These are phyloP conservation scores for Thalassoma bifasciatum DNA, from an alignment of 2,113 vertebrate species.

Conservation along the genomic window DNA sequence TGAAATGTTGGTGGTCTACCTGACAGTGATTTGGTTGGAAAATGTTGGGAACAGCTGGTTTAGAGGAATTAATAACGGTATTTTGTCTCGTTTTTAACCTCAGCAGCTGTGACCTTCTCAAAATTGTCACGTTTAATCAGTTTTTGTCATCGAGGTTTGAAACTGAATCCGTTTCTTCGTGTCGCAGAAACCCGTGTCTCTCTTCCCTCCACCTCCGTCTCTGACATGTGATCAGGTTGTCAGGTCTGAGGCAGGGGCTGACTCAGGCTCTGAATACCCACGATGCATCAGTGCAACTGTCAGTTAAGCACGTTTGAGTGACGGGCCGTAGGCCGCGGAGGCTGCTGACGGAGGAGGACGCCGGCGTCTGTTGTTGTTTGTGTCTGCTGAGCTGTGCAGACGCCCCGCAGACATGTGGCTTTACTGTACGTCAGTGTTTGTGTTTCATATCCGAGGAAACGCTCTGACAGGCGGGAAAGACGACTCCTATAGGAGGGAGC, in stretches of 20 bases:
- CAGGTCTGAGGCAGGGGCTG: constrained; percentile 9
- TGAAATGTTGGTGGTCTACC: too few species aligned
- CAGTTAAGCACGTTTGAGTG: constrained; percentile 30
- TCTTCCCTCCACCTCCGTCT: constrained; percentile 1
- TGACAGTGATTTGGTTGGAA: too few species aligned
- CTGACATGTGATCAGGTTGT: not conserved
- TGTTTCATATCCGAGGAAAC: not conserved
- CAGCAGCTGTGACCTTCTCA: too few species aligned
- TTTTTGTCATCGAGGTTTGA: too few species aligned
- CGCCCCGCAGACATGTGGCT: not conserved
- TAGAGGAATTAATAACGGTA: too few species aligned
- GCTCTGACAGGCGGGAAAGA: not conserved
- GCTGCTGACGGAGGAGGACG: constrained; percentile 1
- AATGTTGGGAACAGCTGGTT: too few species aligned
- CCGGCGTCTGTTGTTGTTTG: constrained; percentile 1
- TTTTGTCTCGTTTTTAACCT: too few species aligned
- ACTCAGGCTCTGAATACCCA: constrained; percentile 37
- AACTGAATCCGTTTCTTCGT: not conserved
- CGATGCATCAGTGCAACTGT: constrained; percentile 49
- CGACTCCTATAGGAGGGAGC: not conserved
- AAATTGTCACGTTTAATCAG: too few species aligned
- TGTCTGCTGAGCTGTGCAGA: constrained; percentile 15
- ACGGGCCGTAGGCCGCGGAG: not conserved
- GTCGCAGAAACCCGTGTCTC: not conserved
- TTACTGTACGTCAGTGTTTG: not conserved